Conservation (phyloP, 1,140 invertebrate species). For the Frieseomelitta varia region DNA sequence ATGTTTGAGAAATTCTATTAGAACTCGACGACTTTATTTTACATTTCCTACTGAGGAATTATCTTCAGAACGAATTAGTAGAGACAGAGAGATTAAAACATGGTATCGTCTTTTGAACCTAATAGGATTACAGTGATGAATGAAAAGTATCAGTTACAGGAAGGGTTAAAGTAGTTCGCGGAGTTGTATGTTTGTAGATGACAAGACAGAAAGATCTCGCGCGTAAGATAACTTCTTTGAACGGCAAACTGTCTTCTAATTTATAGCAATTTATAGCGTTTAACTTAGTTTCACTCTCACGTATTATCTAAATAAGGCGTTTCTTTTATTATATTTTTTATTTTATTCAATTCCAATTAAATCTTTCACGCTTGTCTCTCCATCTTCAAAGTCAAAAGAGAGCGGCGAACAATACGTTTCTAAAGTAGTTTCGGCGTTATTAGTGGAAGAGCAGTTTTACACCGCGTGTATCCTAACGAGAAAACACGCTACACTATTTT, state of each 20-base stretch:
- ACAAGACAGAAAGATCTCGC: background rate
- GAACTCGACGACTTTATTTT: background rate
- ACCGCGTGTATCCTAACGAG: background rate
- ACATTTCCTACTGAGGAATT: background rate
- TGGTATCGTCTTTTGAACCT: background rate
- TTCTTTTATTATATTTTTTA: background rate
- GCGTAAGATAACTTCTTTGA: background rate
- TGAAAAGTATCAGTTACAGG: background rate
- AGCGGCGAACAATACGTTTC: background rate
- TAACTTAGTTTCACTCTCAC: background rate
- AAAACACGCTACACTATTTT: background rate
- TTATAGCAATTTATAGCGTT: background rate
- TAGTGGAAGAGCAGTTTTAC: background rate
- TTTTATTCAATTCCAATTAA: background rate
- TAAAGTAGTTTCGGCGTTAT: background rate
- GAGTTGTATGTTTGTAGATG: background rate
- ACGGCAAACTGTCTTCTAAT: background rate
- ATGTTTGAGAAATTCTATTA: background rate
- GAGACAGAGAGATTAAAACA: conserved; percentile 2
- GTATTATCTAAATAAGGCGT: too few relatives aligned
- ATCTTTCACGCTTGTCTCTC: too few relatives aligned
- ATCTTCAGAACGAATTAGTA: background rate
- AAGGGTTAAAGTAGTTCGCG: background rate
- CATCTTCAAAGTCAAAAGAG: too few relatives aligned
- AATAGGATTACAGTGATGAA: background rate